Evolutionary conservation across 2,888 invertebrate species (phyloP), one percentile per base, ranked within the genome.

Genomic region (Isotomurus palustris): DNA sequence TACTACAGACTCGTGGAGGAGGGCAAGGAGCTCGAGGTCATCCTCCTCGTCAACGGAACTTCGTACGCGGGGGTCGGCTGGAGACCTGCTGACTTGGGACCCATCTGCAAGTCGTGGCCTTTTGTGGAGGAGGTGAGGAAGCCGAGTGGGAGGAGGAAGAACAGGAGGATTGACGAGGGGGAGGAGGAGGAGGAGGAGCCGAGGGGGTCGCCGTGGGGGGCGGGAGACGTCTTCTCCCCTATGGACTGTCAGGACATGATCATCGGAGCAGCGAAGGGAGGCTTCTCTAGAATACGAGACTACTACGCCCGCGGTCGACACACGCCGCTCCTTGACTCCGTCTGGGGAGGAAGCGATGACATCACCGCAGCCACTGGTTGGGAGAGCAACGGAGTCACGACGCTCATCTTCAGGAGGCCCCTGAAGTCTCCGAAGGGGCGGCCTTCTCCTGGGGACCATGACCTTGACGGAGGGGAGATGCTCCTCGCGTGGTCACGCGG

Each of bases 401-500:
- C 90, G 0, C 88, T 97, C 55, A 79, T 92, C 59, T 95, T 96
- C 78, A 81, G 95, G 58, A 87, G 84, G 74, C 92, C 91, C 75
- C 78, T 94, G 2, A 73, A 48, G 74, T 76, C 75, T 2, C 63
- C 67, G 19, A 78, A 79, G 35, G n/a, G n/a, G n/a, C n/a, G n/a
- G n/a, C n/a, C n/a, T n/a, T n/a, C n/a, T n/a, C 62, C 64, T 0
- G 85, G 90, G 0, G 96, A 96, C 78, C 91, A 94, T 74, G 82
- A 86, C 0, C 83, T 96, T 51, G 49, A 49, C 49, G 83, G 84
- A 50, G 83, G 87, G 71, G 86, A 83, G 25, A 94, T 93, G 86
- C 89, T 91, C 74, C 87, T 95, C 2, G 91, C 94, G 71, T 96
- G 94, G 91, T 92, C 96, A 0, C 84, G 86, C 66, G 95, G 95